Evolutionary conservation across 1,140 invertebrate species (phyloP).

Genomic region (Drusus annulatus): DNA sequence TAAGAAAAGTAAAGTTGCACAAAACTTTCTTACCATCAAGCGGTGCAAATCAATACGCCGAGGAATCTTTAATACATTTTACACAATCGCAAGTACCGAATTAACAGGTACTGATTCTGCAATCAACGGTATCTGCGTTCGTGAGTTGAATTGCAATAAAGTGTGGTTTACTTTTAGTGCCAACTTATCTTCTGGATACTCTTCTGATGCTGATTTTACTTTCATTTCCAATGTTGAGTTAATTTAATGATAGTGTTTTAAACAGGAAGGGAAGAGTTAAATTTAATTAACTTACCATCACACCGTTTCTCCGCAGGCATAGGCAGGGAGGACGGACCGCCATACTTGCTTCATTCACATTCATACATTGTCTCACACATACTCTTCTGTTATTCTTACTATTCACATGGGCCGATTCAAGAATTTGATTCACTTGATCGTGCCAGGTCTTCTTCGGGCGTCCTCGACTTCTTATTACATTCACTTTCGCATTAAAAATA

Average conservation of each 20-base stretch:
- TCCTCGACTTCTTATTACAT: too few species aligned
- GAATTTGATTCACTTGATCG: too few species aligned
- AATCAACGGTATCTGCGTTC: slow-evolving; percentile 16
- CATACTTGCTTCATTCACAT: too few species aligned
- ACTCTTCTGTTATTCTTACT: too few species aligned
- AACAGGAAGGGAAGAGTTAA: neutral
- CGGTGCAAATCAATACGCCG: slow-evolving; percentile 26
- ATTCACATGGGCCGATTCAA: too few species aligned
- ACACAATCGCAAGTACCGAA: slow-evolving; percentile 18
- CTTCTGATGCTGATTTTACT: neutral
- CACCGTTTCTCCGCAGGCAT: too few species aligned
- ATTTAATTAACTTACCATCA: too few species aligned
- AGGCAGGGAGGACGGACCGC: too few species aligned
- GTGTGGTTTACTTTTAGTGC: neutral
- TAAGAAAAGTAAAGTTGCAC: slow-evolving; percentile 1
- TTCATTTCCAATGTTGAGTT: neutral
- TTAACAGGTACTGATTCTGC: slow-evolving; percentile 6
- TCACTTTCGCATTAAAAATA: too few species aligned
- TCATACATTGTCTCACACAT: too few species aligned
- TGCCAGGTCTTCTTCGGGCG: too few species aligned
- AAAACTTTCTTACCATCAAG: slow-evolving; percentile 26
- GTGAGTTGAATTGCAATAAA: slow-evolving; percentile 17
- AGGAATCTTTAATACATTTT: slow-evolving; percentile 23
- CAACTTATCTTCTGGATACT: neutral
- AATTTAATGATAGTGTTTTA: neutral